A percentile compares a stretch with the other conserved stretches of the same genome.
phyloP scores from a whole-genome alignment of 2,888 invertebrate species.

The Corbicula japonica region DNA sequence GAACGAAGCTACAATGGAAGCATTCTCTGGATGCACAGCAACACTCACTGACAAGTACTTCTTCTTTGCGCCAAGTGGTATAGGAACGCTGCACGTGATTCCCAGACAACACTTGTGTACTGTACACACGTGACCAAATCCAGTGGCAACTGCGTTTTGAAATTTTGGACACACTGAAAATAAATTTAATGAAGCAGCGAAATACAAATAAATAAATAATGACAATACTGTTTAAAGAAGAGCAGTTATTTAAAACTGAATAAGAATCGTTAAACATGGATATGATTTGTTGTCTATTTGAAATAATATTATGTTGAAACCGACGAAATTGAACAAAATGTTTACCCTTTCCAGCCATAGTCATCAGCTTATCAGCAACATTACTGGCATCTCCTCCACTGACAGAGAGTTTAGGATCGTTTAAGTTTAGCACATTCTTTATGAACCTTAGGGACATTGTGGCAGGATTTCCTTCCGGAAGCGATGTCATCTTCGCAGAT shows the following conservation, averaged over 20 bases:
- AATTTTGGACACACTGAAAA: constrained; percentile 65
- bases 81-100: constrained; percentile 55
- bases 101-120: constrained; percentile 63
- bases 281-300: too few species aligned
- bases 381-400: constrained; percentile 32
- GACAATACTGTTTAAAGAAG: too few species aligned
- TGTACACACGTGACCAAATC: constrained; percentile 62
- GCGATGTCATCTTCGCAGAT: constrained; percentile 8
- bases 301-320: too few species aligned
- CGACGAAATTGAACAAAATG: background rate
- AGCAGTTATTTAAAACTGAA: too few species aligned
- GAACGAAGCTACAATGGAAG: too few species aligned
- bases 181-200: background rate
- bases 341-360: constrained; percentile 35
- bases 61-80: constrained; percentile 37
- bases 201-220: too few species aligned
- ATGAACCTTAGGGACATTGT: constrained; percentile 23
- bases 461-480: constrained; percentile 29
- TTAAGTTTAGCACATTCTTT: constrained; percentile 21
- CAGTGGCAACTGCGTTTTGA: constrained; percentile 44
- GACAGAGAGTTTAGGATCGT: constrained; percentile 10
- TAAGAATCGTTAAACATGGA: too few species aligned
- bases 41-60: too few species aligned
- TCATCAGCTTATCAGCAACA: constrained; percentile 26
- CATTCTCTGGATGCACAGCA: too few species aligned